phyloP scores from a whole-genome alignment of 2,797 vertebrate genomes.

The Neostethus bicornis region DNA sequence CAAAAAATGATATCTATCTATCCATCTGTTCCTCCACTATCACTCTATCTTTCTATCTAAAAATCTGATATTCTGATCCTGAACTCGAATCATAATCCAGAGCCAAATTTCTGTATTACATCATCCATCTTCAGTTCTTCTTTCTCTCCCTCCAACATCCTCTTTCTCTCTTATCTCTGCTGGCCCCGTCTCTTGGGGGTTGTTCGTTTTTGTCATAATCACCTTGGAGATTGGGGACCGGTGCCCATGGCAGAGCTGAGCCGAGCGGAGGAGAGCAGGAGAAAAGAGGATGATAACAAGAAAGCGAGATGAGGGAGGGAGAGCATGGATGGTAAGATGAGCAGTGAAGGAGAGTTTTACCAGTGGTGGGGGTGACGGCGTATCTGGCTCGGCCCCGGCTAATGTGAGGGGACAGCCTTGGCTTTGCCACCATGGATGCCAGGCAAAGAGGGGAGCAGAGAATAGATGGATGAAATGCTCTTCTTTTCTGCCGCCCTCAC shows the following conservation, averaged over 20 bases:
- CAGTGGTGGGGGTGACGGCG: conserved; percentile 60
- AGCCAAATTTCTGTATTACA: conserved; percentile 73
- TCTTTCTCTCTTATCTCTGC: conserved; percentile 69
- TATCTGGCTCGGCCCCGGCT: conserved; percentile 75
- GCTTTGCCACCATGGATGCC: conserved; percentile 70
- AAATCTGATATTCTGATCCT: conserved; percentile 48
- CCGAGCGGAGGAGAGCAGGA: conserved; percentile 56
- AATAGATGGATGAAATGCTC: conserved; percentile 75
- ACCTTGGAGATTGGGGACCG: conserved; percentile 81
- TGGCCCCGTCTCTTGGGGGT: conserved; percentile 75
- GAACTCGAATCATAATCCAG: conserved; percentile 58
- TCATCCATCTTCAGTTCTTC: conserved; percentile 70
- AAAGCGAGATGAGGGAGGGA: conserved; percentile 8
- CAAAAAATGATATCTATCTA: conserved; percentile 26
- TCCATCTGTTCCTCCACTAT: conserved; percentile 36
- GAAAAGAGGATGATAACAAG: conserved; percentile 50
- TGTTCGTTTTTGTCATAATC: conserved; percentile 80
- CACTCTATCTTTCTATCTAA: conserved; percentile 38
- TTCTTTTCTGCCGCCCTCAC: conserved; percentile 69
- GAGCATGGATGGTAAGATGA: conserved; percentile 37
- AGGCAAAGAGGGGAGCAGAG: conserved; percentile 67
- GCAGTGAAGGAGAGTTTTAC: conserved; percentile 57
- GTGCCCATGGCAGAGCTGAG: conserved; percentile 75
- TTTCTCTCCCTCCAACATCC: conserved; percentile 57
- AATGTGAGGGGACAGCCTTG: conserved; percentile 82